Evolutionary conservation across 2,888 invertebrate genomes (phyloP).

Genomic region (Epinotia nisella): DNA sequence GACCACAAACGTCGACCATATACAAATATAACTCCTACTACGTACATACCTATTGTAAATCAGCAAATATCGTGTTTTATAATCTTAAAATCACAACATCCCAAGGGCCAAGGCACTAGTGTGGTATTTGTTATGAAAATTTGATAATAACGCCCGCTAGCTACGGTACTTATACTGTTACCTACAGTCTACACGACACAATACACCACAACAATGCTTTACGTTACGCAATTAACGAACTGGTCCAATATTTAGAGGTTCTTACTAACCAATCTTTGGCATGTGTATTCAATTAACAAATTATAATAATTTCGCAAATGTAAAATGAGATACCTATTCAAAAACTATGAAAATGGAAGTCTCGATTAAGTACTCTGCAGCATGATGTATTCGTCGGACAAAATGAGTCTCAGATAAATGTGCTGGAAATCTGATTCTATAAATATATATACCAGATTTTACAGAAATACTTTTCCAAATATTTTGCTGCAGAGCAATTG

Average conservation of each 20-base stretch:
- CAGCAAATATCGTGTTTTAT: constrained; percentile 53
- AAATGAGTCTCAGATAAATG: neutral
- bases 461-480: neutral
- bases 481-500: constrained; percentile 12
- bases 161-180: constrained; percentile 50
- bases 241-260: constrained; percentile 40
- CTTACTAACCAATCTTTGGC: constrained; percentile 54
- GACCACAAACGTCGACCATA: constrained; percentile 15
- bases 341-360: constrained; percentile 17
- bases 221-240: constrained; percentile 26
- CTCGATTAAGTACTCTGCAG: constrained; percentile 1
- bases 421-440: neutral
- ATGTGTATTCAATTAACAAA: constrained; percentile 44
- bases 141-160: constrained; percentile 62
- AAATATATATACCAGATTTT: neutral
- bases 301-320: constrained; percentile 28
- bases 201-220: constrained; percentile 46
- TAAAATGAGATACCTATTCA: constrained; percentile 29
- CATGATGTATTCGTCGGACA: neutral
- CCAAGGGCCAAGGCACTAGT: constrained; percentile 80
- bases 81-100: constrained; percentile 72
- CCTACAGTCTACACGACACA: constrained; percentile 38
- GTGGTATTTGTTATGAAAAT: constrained; percentile 68
- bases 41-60: constrained; percentile 36
- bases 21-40: constrained; percentile 33